Evolutionary conservation across 2,888 invertebrate species (phyloP).

Genomic region (Pammene fasciana): DNA sequence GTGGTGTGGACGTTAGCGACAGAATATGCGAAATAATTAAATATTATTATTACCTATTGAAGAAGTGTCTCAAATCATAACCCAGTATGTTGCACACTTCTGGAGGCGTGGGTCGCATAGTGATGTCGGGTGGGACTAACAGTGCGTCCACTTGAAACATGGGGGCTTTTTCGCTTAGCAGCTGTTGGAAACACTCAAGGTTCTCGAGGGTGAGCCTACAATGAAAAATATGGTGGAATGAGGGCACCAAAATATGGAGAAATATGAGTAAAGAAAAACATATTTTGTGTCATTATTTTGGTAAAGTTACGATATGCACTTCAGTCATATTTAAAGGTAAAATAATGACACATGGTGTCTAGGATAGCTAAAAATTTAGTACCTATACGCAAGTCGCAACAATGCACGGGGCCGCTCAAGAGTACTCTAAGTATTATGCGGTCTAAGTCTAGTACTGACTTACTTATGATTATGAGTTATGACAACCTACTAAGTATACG

Average conservation of each 20-base stretch:
- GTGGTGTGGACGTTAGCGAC: constrained; percentile 45
- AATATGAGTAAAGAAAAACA: no score
- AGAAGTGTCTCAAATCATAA: constrained; percentile 88
- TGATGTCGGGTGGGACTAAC: constrained; percentile 89
- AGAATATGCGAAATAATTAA: accelerated
- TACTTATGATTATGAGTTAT: no score
- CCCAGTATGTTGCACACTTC: constrained; percentile 91
- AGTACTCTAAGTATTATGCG: no score
- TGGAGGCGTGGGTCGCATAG: constrained; percentile 88
- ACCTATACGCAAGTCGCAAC: no score
- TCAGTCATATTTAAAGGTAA: no score
- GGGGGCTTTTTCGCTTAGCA: constrained; percentile 81
- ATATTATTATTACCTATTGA: constrained; percentile 83
- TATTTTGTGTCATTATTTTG: no score
- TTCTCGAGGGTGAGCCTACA: constrained; percentile 86
- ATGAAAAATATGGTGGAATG: constrained; percentile 11
- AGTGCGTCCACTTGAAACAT: constrained; percentile 92
- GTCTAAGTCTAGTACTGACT: no score
- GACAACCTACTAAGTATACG: constrained; percentile 44
- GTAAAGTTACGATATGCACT: no score
- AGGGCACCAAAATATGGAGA: not conserved
- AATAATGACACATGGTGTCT: no score
- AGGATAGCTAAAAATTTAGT: no score
- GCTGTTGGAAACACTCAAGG: constrained; percentile 86
- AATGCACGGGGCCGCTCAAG: no score